These are phyloP conservation scores for Nasonia oneida DNA, from an alignment of 2,888 invertebrate genomes.

Conservation along the genomic window DNA sequence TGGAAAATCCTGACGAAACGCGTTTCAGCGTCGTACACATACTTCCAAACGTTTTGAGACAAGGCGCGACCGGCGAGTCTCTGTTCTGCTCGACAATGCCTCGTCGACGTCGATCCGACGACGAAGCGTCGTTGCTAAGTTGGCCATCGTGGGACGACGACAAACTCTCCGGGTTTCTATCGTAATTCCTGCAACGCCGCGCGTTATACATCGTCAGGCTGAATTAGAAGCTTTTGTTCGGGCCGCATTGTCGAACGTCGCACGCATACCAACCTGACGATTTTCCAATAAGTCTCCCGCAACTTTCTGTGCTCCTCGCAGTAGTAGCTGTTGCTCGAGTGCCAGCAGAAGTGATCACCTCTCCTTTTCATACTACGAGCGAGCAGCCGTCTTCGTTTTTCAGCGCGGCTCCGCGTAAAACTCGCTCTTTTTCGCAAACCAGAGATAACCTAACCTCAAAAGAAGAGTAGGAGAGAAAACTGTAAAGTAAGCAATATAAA, in stretches of 20 bases:
- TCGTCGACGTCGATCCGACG: not conserved
- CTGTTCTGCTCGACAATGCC: too few species aligned
- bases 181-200: not conserved
- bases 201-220: not conserved
- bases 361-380: not conserved
- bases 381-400: not conserved
- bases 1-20: too few species aligned
- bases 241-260: not conserved
- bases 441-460: not conserved
- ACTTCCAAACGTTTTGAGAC: not conserved
- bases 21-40: not conserved
- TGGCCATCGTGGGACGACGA: constrained; percentile 11
- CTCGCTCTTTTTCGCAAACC: not conserved
- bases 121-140: not conserved
- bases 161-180: not conserved
- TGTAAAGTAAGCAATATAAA: constrained; percentile 9
- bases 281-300: not conserved
- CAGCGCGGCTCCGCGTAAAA: not conserved
- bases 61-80: constrained; percentile 7
- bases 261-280: not conserved
- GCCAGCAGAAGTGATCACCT: not conserved
- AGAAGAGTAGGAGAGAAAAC: not conserved
- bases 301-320: constrained; percentile 33
- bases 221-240: constrained; percentile 5
- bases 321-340: not conserved